phyloP scores from a whole-genome alignment of 2,113 vertebrate species.

The Gymnogyps californianus region DNA sequence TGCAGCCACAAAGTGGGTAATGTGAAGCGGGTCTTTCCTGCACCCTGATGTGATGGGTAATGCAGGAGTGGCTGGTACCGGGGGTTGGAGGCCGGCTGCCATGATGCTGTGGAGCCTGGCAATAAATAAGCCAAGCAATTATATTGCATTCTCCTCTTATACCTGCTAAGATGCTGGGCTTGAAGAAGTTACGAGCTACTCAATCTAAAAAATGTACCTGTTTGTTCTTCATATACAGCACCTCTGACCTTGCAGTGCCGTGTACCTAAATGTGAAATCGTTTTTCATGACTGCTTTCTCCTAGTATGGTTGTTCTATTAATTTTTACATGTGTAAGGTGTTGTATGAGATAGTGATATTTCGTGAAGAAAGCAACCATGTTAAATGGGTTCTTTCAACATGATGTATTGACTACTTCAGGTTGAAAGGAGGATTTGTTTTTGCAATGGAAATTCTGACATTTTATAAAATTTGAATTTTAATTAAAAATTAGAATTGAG shows the following conservation, averaged over 20 bases:
- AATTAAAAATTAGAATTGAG: neutral
- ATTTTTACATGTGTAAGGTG: neutral
- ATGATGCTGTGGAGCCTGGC: neutral
- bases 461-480: neutral
- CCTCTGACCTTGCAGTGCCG: neutral
- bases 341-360: neutral
- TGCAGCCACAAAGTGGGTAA: neutral
- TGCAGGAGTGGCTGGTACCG: accelerated
- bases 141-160: neutral
- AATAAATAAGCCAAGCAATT: neutral
- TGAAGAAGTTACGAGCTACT: neutral
- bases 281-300: neutral
- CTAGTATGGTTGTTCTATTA: accelerated
- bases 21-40: neutral
- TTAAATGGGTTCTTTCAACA: neutral
- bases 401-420: neutral
- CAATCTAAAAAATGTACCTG: neutral
- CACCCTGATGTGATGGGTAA: accelerated
- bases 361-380: neutral
- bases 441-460: neutral
- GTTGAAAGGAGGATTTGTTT: neutral
- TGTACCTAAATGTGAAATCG: neutral
- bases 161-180: neutral
- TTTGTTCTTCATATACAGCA: neutral
- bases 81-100: neutral